Conservation (phyloP, 2,113 vertebrate species). For the Cyanistes caeruleus region DNA sequence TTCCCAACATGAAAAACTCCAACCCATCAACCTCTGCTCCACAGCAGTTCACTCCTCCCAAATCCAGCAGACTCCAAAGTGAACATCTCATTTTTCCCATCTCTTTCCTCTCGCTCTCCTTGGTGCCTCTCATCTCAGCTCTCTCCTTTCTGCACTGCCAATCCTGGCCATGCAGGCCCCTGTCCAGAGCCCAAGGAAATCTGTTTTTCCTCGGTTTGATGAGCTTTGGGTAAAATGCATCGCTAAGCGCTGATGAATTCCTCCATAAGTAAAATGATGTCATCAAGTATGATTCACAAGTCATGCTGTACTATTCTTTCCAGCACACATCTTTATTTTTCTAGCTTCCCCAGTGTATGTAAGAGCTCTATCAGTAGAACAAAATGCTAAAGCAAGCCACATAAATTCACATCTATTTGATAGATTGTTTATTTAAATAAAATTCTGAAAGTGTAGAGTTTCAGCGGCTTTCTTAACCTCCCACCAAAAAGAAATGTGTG, state of each 20-base stretch:
- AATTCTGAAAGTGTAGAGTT: not conserved
- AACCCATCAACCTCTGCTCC: not conserved
- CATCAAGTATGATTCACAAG: not conserved
- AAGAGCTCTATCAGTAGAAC: not conserved
- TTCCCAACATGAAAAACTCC: not conserved
- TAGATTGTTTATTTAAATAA: accelerated
- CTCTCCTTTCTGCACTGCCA: not conserved
- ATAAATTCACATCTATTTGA: not conserved
- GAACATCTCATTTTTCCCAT: not conserved
- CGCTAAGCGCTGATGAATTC: not conserved
- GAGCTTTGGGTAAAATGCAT: not conserved
- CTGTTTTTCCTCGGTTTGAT: not conserved
- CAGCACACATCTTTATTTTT: not conserved
- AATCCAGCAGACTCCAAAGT: not conserved
- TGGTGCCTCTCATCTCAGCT: not conserved
- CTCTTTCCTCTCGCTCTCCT: not conserved
- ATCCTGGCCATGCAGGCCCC: not conserved
- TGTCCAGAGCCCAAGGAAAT: not conserved
- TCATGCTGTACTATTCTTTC: not conserved
- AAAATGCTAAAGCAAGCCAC: not conserved
- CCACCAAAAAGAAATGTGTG: not conserved
- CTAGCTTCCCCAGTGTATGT: not conserved
- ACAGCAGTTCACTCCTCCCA: not conserved
- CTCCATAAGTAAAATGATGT: not conserved
- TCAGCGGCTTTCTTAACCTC: not conserved